These are phyloP conservation scores for Enteromius mattozi DNA, from an alignment of 2,797 vertebrate species.

Conservation along the genomic window DNA sequence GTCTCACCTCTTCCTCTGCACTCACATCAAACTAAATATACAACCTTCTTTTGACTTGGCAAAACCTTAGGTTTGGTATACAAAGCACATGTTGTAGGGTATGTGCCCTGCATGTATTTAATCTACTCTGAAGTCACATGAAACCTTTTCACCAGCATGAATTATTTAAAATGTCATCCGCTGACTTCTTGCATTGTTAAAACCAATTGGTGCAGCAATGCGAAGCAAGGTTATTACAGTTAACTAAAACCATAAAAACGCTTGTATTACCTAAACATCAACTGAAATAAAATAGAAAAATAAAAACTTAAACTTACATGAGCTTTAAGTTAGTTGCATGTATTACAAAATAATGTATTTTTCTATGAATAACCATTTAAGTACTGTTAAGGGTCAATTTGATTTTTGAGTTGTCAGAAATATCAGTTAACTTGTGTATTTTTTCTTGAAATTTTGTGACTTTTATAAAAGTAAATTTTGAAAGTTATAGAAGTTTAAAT, in stretches of 20 bases:
- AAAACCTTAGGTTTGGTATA: neutral
- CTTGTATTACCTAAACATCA: too few relatives aligned
- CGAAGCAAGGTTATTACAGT: neutral
- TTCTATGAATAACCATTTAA: too few relatives aligned
- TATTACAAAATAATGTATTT: too few relatives aligned
- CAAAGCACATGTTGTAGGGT: neutral
- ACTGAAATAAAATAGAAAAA: neutral
- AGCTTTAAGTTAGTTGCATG: neutral
- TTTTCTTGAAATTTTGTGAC: too few relatives aligned
- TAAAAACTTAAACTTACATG: neutral
- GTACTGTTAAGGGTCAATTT: too few relatives aligned
- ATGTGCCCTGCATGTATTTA: neutral
- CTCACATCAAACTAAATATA: neutral
- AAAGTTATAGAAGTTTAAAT: too few relatives aligned
- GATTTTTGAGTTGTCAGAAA: too few relatives aligned
- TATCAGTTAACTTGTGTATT: too few relatives aligned
- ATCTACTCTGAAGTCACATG: neutral
- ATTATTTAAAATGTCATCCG: conserved; percentile 3
- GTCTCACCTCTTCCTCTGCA: conserved; percentile 26
- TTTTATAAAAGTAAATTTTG: too few relatives aligned
- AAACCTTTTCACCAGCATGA: neutral
- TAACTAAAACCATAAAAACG: too few relatives aligned
- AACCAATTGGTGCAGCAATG: neutral
- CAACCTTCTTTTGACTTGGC: neutral
- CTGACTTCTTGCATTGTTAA: neutral